Evolutionary conservation across 2,113 vertebrate species (phyloP), one percentile per base, ranked within the genome.

Genomic region (Centropus bengalensis): DNA sequence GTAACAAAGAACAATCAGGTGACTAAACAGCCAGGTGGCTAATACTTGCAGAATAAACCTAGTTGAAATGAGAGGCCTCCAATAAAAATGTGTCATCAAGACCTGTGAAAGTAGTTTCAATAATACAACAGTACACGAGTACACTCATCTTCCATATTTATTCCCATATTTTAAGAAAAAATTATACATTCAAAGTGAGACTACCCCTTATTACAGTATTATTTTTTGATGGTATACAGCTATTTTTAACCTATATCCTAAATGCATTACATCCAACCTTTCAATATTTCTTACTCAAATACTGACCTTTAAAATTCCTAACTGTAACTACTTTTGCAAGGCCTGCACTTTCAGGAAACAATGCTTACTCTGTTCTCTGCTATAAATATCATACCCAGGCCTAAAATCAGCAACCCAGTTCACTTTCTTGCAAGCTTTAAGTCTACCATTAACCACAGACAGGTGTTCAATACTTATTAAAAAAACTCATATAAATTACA

Each of bases 331-430:
- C 71, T 96, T 95, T 73, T 96, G 93, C 78, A 94, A 93, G 63
- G n/a, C 75, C 59, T 93, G 78, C 67, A 93, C 67, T 93, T 96
- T 94, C 36, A 93, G 45, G n/a, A 88, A 85, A 85, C 54, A 93
- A 93, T 87, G 42, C 36, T 76, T 8, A 16, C 67, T 88, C 45
- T 91, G 55, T 85, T 94, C 85, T 78, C 91, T 88, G 67, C 45
- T 91, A 90, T 88, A 96, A 94, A 88, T 62, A 91, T 80, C 6
- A 0, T 24, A 85, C 76, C 59, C 63, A 88, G 67, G 49, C 10
- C 40, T 91, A 89, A 93, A 88, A 88, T 73, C 83, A 83, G 67
- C 75, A 82, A 52, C 54, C 18, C 8, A 64, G 27, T 89, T 95
- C 40, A 64, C 89, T 91, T 79, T 66, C 66, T 82, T 85, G 27